Percentiles rank a stretch among this genome's conserved stretches.
These are phyloP conservation scores for Tenualosa ilisha DNA, from an alignment of 2,797 vertebrate genomes.

Conservation along the genomic window DNA sequence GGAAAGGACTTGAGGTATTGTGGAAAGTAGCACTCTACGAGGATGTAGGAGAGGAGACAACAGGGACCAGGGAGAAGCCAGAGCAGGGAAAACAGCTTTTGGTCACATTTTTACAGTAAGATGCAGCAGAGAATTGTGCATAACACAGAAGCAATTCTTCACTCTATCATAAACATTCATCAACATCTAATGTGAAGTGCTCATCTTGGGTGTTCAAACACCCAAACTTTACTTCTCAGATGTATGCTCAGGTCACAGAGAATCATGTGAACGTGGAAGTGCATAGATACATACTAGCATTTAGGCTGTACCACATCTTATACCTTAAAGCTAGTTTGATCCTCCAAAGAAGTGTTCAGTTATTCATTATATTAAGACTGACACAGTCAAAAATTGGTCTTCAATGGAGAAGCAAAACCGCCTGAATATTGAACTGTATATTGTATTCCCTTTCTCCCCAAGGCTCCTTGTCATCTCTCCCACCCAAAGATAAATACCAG, in stretches of 20 bases:
- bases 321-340: neutral
- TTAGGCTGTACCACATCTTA: neutral
- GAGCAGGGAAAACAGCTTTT: constrained; percentile 41
- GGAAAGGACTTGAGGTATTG: constrained; percentile 7
- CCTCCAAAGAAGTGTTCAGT: neutral
- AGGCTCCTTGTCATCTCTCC: neutral
- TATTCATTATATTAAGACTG: constrained; percentile 15
- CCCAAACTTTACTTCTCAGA: neutral
- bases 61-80: neutral
- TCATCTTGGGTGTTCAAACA: neutral
- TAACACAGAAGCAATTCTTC: constrained; percentile 9
- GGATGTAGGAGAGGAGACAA: neutral
- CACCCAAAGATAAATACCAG: constrained; percentile 9
- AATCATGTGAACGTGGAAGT: constrained; percentile 19
- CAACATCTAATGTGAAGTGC: constrained; percentile 25
- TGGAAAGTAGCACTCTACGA: constrained; percentile 14
- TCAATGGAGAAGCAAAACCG: constrained; percentile 9
- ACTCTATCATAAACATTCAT: constrained; percentile 15
- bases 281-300: constrained; percentile 23
- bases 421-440: neutral
- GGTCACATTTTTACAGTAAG: constrained; percentile 48
- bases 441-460: neutral
- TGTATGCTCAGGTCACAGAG: neutral
- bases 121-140: constrained; percentile 25
- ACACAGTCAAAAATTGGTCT: constrained; percentile 10